These are phyloP conservation scores for Sakesphorus luctuosus DNA, from an alignment of 2,113 vertebrate genomes.

Conservation along the genomic window DNA sequence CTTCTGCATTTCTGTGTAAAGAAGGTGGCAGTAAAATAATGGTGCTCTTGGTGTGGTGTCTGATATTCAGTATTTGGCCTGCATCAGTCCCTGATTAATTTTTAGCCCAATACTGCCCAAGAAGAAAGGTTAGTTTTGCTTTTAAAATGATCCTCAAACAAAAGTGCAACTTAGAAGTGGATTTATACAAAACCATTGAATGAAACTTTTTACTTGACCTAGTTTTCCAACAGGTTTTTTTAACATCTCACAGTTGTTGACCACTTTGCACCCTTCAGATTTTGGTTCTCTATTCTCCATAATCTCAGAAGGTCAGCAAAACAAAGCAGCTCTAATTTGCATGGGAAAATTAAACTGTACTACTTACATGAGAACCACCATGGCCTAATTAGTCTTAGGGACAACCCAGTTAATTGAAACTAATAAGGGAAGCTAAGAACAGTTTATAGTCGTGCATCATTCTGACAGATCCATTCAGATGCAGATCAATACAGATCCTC, in stretches of 20 bases:
- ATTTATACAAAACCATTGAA: not conserved
- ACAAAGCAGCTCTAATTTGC: not conserved
- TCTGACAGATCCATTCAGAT: not conserved
- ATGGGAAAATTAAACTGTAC: not conserved
- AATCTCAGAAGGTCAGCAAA: not conserved
- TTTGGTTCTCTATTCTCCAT: not conserved
- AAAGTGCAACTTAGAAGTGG: not conserved
- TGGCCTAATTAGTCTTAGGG: not conserved
- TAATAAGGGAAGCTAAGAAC: not conserved
- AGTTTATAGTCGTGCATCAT: not conserved
- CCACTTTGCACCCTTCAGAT: not conserved
- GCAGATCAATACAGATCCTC: not conserved
- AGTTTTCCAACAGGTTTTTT: not conserved
- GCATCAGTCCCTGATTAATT: not conserved
- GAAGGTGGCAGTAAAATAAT: not conserved
- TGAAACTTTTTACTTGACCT: not conserved
- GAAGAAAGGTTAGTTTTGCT: not conserved
- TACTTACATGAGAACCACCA: not conserved
- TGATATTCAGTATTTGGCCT: not conserved
- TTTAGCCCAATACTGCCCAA: not conserved
- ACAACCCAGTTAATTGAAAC: not conserved
- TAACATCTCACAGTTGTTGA: not conserved
- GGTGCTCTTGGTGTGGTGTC: not conserved
- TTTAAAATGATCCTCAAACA: not conserved
- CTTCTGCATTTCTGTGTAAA: not conserved